Conservation (phyloP, 1,140 invertebrate genomes). For the Heliconius hewitsoni region DNA sequence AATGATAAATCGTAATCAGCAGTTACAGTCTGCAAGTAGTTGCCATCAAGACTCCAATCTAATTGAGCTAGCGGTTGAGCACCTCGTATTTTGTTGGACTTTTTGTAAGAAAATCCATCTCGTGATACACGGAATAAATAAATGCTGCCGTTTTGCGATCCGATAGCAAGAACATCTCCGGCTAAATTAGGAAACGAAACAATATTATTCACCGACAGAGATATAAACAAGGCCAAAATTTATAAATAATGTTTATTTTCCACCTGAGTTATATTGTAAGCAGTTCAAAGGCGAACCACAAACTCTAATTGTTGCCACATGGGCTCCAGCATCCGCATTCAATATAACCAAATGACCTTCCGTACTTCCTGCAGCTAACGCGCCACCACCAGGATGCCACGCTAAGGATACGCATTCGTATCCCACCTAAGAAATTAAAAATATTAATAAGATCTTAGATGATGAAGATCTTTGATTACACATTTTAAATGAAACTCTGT, state of each 20-base stretch:
- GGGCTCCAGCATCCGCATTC: slow-evolving; percentile 90
- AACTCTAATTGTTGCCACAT: slow-evolving; percentile 91
- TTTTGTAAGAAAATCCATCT: slow-evolving; percentile 93
- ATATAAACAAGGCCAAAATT: too few species aligned
- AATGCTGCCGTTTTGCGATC: slow-evolving; percentile 93
- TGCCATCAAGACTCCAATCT: slow-evolving; percentile 95
- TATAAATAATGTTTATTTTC: slow-evolving; percentile 35
- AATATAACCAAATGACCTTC: slow-evolving; percentile 93
- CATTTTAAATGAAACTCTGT: too few species aligned
- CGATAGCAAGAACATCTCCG: slow-evolving; percentile 93
- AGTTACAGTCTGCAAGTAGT: slow-evolving; percentile 93
- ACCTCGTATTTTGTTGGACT: slow-evolving; percentile 92
- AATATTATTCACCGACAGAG: neutral
- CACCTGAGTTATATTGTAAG: slow-evolving; percentile 93
- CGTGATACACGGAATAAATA: slow-evolving; percentile 92
- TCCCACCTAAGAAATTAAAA: slow-evolving; percentile 79
- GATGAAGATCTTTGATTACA: too few species aligned
- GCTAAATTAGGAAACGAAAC: slow-evolving; percentile 81
- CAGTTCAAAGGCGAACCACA: slow-evolving; percentile 92
- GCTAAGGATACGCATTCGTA: slow-evolving; percentile 91
- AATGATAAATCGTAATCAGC: slow-evolving; percentile 95
- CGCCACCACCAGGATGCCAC: slow-evolving; percentile 92
- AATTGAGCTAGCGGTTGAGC: slow-evolving; percentile 90
- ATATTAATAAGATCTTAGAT: neutral
- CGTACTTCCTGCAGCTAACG: slow-evolving; percentile 92